These are phyloP conservation scores for Spilogale gracilis DNA, from an alignment of 2,113 vertebrate genomes.

Conservation along the genomic window DNA sequence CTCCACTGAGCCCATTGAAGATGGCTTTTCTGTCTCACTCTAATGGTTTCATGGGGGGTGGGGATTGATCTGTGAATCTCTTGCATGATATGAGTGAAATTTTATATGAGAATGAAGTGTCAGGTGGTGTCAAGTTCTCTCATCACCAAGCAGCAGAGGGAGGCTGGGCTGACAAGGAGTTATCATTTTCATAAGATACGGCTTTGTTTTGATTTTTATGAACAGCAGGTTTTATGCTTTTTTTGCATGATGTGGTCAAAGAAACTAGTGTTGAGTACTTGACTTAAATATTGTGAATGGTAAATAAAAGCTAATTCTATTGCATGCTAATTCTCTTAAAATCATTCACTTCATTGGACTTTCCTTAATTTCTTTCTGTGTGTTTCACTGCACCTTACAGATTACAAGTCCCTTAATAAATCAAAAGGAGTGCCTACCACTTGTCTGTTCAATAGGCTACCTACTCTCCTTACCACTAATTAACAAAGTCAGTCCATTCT, in stretches of 20 bases:
- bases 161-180: constrained; percentile 81
- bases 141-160: constrained; percentile 84
- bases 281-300: constrained; percentile 65
- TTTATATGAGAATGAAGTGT: constrained; percentile 84
- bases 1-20: constrained; percentile 75
- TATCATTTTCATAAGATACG: constrained; percentile 77
- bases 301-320: constrained; percentile 57
- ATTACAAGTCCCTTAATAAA: constrained; percentile 40
- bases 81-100: constrained; percentile 86
- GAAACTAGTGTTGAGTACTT: constrained; percentile 48
- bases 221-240: constrained; percentile 66
- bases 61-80: constrained; percentile 86
- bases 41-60: constrained; percentile 82
- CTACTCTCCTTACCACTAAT: not conserved
- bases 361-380: constrained; percentile 1
- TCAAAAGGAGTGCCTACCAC: constrained; percentile 32
- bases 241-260: constrained; percentile 53
- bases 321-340: not conserved
- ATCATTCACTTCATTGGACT: not conserved
- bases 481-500: constrained; percentile 54
- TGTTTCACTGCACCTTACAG: not conserved
- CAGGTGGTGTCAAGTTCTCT: constrained; percentile 84
- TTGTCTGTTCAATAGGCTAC: constrained; percentile 54
- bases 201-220: constrained; percentile 81
- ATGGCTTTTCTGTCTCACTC: constrained; percentile 83